phyloP scores from a whole-genome alignment of 2,888 invertebrate species.

The Dromius quadrimaculatus region DNA sequence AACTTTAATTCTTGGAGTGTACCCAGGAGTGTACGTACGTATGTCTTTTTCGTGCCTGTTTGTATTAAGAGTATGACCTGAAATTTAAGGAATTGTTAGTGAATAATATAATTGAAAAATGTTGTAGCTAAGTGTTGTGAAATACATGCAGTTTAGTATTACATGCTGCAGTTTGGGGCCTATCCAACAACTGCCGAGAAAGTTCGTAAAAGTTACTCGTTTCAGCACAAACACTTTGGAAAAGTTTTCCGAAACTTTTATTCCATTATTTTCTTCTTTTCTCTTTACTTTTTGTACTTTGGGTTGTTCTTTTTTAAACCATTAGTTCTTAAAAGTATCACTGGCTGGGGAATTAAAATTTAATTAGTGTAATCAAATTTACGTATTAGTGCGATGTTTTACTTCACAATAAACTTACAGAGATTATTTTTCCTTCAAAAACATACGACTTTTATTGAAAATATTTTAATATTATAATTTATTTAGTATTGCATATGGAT shows the following conservation, averaged over 20 bases:
- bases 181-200: conserved; percentile 9
- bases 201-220: conserved; percentile 26
- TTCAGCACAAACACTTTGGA: conserved; percentile 28
- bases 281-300: conserved; percentile 25
- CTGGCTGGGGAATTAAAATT: conserved; percentile 32
- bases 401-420: not conserved
- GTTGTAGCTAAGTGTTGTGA: too few species aligned
- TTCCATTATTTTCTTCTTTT: conserved; percentile 32
- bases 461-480: too few species aligned
- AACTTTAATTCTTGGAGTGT: too few species aligned
- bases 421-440: too few species aligned
- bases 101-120: too few species aligned
- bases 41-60: too few species aligned
- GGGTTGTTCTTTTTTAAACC: conserved; percentile 27
- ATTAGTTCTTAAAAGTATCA: conserved; percentile 41
- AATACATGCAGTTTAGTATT: not conserved
- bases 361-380: conserved; percentile 30
- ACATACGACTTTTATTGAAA: too few species aligned
- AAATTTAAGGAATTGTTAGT: too few species aligned
- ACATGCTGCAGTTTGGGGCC: conserved; percentile 10
- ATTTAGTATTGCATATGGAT: too few species aligned
- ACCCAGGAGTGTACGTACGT: too few species aligned
- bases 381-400: conserved; percentile 18
- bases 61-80: too few species aligned
- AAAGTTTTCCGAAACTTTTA: conserved; percentile 25